A percentile compares a stretch with the other conserved stretches of the same genome.
Conservation (phyloP, 1,140 invertebrate species). For the Rhynchophorus ferrugineus region DNA sequence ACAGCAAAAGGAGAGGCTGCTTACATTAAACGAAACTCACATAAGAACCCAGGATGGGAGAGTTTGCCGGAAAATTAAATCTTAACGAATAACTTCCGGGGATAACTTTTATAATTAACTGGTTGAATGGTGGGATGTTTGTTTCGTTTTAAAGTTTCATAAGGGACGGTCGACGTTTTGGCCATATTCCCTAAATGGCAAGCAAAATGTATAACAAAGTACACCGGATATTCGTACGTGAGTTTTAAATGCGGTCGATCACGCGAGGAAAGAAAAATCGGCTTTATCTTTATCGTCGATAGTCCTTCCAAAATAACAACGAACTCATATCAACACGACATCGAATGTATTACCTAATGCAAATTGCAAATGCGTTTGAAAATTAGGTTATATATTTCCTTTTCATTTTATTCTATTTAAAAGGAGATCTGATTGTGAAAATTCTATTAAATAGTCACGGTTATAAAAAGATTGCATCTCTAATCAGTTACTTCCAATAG, state of each 20-base stretch:
- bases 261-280: no score
- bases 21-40: slow-evolving; percentile 1
- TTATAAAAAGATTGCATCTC: no score
- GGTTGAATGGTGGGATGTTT: background rate
- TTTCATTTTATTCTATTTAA: no score
- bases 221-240: background rate
- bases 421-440: no score
- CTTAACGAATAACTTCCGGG: background rate
- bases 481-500: no score
- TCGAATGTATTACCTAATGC: no score
- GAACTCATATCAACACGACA: no score
- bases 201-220: background rate
- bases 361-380: no score
- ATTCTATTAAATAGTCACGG: no score
- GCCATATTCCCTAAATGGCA: background rate
- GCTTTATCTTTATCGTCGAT: no score
- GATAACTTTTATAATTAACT: slow-evolving; percentile 9
- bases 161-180: background rate
- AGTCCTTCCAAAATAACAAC: no score
- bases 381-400: no score
- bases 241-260: background rate
- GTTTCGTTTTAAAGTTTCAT: slow-evolving; percentile 6
- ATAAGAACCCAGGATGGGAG: slow-evolving; percentile 1
- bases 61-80: slow-evolving; percentile 5
- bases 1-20: background rate